Conservation (phyloP, 2,113 vertebrate species). For the Mystacornis crossleyi region DNA sequence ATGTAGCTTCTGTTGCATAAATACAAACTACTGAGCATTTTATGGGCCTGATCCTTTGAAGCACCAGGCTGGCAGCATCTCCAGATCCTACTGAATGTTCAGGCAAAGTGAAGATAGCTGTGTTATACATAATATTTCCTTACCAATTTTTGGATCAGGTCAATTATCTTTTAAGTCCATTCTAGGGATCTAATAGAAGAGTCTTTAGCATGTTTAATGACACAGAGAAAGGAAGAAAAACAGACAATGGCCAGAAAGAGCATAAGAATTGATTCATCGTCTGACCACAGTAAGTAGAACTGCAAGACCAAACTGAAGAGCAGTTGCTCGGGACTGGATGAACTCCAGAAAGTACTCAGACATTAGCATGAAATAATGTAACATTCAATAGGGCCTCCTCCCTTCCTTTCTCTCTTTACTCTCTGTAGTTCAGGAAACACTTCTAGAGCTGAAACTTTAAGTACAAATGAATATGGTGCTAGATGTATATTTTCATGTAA, state of each 20-base stretch:
- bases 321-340: not conserved
- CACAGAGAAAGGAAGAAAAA: conserved; percentile 31
- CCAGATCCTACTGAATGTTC: not conserved
- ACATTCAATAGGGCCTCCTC: not conserved
- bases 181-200: not conserved
- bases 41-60: not conserved
- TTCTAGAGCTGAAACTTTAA: not conserved
- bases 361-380: not conserved
- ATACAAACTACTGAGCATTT: not conserved
- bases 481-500: not conserved
- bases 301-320: not conserved
- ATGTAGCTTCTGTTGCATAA: conserved; percentile 7
- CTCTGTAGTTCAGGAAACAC: not conserved
- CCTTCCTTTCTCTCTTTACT: not conserved
- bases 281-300: conserved; percentile 5
- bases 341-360: not conserved
- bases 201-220: not conserved
- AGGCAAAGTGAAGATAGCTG: not conserved
- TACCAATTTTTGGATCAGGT: not conserved
- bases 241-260: not conserved
- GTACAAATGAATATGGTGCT: not conserved
- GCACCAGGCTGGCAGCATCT: not conserved
- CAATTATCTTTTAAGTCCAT: not conserved
- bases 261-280: not conserved
- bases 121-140: not conserved